Conservation (phyloP, 2,797 vertebrate genomes). For the Girardinus metallicus region DNA sequence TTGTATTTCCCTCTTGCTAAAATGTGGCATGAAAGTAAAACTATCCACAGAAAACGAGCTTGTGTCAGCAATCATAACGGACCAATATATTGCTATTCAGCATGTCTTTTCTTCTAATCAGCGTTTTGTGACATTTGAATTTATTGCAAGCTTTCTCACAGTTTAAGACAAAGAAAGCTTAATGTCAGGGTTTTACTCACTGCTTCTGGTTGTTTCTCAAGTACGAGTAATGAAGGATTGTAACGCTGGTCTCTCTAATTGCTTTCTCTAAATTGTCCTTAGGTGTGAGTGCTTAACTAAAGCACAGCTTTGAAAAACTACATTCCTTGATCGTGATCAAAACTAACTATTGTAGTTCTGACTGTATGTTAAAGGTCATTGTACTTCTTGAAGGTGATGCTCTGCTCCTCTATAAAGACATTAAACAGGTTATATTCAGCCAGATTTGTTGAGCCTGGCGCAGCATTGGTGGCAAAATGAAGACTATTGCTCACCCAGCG, state of each 20-base stretch:
- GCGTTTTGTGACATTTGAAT: background rate
- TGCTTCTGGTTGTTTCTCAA: background rate
- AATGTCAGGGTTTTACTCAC: background rate
- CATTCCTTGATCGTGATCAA: no score
- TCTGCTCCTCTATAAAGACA: no score
- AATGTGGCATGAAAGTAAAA: background rate
- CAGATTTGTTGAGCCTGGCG: background rate
- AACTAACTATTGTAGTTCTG: no score
- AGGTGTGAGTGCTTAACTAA: background rate
- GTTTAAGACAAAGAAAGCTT: background rate
- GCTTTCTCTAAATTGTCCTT: background rate
- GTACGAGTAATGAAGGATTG: no score
- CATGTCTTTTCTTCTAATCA: background rate
- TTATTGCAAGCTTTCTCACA: background rate
- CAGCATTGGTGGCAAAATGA: no score
- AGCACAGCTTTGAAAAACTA: no score
- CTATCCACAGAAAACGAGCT: background rate
- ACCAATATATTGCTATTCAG: background rate
- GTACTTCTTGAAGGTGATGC: no score
- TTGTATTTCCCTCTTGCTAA: background rate
- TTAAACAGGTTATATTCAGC: background rate
- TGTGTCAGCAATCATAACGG: background rate
- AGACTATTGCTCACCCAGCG: no score
- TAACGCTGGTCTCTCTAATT: background rate
- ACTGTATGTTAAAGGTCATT: no score